Conservation (phyloP, 2,888 invertebrate genomes). For the Macrophya alboannulata region DNA sequence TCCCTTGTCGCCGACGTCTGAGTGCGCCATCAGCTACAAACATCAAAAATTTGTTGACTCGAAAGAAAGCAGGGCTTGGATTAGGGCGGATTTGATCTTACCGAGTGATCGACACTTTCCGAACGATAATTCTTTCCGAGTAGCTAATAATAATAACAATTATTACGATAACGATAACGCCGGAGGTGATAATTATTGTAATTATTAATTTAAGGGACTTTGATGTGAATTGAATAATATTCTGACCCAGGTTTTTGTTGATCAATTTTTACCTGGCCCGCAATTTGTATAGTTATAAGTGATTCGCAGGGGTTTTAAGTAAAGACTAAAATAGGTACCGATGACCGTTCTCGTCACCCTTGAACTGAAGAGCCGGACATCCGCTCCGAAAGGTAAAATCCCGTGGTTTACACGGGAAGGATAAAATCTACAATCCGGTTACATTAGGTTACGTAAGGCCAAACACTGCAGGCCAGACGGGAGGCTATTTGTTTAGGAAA, state of each 20-base stretch:
- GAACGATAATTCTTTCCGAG: neutral
- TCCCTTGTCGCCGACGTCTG: conserved; percentile 52
- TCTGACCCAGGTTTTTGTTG: neutral
- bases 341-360: conserved; percentile 39
- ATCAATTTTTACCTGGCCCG: neutral
- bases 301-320: conserved; percentile 24
- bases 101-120: neutral
- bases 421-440: conserved; percentile 68
- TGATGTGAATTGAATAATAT: neutral
- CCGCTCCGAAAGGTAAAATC: conserved; percentile 58
- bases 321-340: conserved; percentile 16
- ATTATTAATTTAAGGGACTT: neutral
- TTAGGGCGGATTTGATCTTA: conserved; percentile 31
- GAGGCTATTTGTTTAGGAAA: conserved; percentile 67
- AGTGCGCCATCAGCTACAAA: conserved; percentile 47
- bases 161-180: neutral
- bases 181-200: neutral
- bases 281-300: neutral
- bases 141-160: neutral
- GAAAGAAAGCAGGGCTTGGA: conserved; percentile 1
- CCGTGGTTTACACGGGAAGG: conserved; percentile 57
- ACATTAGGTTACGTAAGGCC: conserved; percentile 69
- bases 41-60: conserved; percentile 31
- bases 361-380: conserved; percentile 62
- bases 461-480: conserved; percentile 54